Base-by-base conservation (phyloP, 2,888 invertebrate genomes). In the Drosophila anomalipes region DNA sequence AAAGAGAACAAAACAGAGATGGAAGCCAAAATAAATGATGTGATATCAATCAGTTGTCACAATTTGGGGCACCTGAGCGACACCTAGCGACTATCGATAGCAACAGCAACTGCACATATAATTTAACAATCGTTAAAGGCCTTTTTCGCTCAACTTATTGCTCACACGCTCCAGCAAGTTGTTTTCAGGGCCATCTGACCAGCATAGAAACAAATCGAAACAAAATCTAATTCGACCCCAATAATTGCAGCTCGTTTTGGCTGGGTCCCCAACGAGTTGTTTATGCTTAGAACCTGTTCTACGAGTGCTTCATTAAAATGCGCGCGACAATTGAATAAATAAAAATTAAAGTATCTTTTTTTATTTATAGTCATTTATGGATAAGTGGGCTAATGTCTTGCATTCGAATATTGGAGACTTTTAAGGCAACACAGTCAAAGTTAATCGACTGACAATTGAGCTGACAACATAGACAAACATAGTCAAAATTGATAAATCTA, bases 311-410 rank as follows among this genome's bases (percentile, higher is more conserved):
- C 65, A 73, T 78, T 72, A 54, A 66, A 77, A 35, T 68, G 59
- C 68, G 59, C 49, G 60, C 26, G 26, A 53, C 63, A 26, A 64
- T 68, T 70, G 67, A 79, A 72, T 74, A 74, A 77, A 78, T 71
- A 77, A 79, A 59, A 61, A 72, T 81, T 81, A 47, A 47, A 47
- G 14, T 63, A 68, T 83, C 35, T 58, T 66, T 70, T 73, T 53
- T 69, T 64, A 4, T 67, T 37, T 63, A 61, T 63, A 49, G 77
- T 70, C 77, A 71, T 78, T 79, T 79, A 78, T 88, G 84, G 81
- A 54, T 54, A 89, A 83, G 75, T 86, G 81, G 73, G 79, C 75
- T 85, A 82, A 85, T 77, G 82, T 68, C 74, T 75, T 75, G 65
- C 79, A 84, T 68, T 63, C 65, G 67, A 70, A 57, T 56, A 58